phyloP scores from a whole-genome alignment of 2,888 invertebrate genomes.

The Cotesia congregata region DNA sequence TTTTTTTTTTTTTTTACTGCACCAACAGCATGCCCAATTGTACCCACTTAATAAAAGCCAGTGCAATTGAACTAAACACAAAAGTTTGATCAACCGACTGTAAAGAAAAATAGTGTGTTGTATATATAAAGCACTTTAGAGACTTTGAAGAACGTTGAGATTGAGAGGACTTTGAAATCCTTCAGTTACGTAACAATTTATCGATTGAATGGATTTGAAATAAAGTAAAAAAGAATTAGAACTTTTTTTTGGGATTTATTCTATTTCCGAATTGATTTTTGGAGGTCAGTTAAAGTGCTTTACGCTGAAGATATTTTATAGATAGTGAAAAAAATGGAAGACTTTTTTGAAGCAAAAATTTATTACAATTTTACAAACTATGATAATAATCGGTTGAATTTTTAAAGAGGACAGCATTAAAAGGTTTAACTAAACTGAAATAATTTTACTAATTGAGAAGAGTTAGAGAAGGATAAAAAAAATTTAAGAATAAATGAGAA shows the following conservation, averaged over 20 bases:
- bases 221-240: not conserved
- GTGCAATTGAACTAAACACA: slow-evolving; percentile 18
- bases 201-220: slow-evolving; percentile 26
- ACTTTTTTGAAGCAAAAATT: too few relatives aligned
- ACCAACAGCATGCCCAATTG: slow-evolving; percentile 16
- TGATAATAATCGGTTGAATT: too few relatives aligned
- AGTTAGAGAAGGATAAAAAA: too few relatives aligned
- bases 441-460: too few relatives aligned
- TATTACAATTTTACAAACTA: too few relatives aligned
- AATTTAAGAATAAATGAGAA: too few relatives aligned
- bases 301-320: not conserved
- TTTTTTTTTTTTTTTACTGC: not conserved
- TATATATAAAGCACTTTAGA: slow-evolving; percentile 27
- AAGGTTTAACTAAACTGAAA: too few relatives aligned
- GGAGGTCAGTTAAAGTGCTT: not conserved
- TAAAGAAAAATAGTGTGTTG: slow-evolving; percentile 29
- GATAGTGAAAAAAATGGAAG: too few relatives aligned
- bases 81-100: not conserved
- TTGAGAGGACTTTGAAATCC: slow-evolving; percentile 26
- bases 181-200: slow-evolving; percentile 39
- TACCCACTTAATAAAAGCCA: slow-evolving; percentile 29
- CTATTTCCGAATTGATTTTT: not conserved
- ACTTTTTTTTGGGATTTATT: not conserved
- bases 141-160: not conserved
- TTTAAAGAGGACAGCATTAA: too few relatives aligned